A percentile compares a stretch with the other conserved stretches of the same genome.
phyloP scores from a whole-genome alignment of 2,113 vertebrate genomes.

The Pavo muticus region DNA sequence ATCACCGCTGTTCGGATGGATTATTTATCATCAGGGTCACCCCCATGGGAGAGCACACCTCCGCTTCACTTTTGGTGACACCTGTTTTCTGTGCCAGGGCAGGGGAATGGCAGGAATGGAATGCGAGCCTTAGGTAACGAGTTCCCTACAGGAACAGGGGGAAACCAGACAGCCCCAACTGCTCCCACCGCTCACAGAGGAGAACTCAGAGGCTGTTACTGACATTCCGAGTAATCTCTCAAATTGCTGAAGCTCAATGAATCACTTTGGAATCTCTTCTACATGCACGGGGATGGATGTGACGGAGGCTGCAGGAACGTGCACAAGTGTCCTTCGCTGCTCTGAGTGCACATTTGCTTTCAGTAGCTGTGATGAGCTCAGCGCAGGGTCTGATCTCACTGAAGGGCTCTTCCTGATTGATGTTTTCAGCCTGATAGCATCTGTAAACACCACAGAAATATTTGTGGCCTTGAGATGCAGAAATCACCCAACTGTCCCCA shows the following conservation, averaged over 20 bases:
- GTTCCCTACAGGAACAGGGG: not conserved
- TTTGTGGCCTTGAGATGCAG: not conserved
- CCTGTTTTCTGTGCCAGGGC: not conserved
- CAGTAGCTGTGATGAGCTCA: not conserved
- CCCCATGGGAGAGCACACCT: not conserved
- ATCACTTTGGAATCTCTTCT: not conserved
- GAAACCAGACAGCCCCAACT: not conserved
- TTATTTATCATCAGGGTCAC: not conserved
- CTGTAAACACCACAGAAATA: not conserved
- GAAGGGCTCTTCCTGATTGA: not conserved
- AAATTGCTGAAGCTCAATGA: not conserved
- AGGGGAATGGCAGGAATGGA: not conserved
- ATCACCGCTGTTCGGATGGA: not conserved
- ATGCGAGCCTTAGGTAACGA: not conserved
- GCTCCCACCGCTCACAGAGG: not conserved
- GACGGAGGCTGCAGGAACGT: not conserved
- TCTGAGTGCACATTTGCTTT: not conserved
- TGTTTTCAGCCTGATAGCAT: not conserved
- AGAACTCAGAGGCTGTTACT: not conserved
- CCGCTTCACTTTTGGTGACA: not conserved
- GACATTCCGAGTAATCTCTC: not conserved
- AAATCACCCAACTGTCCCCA: not conserved
- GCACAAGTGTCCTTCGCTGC: not conserved
- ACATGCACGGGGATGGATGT: accelerated
- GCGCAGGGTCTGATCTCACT: not conserved